Percentiles rank a stretch among this genome's conserved stretches.
Conservation (phyloP, 2,797 vertebrate species). For the Gallinago nigripennis region DNA sequence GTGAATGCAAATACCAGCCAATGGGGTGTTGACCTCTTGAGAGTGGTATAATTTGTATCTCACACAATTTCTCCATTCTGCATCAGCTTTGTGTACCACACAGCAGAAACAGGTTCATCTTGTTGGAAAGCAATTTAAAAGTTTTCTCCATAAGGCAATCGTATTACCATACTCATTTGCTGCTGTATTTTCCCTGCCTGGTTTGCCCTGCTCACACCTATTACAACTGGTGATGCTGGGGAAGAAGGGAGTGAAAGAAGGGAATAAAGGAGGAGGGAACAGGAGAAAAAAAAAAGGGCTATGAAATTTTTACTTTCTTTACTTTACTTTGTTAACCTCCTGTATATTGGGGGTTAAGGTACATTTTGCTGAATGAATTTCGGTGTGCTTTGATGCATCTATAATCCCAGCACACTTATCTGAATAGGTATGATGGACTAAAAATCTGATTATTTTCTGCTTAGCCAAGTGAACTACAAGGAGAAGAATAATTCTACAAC, state of each 20-base stretch:
- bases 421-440: slow-evolving; percentile 2
- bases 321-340: too few species aligned
- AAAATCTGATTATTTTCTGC: slow-evolving; percentile 59
- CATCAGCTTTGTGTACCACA: neutral
- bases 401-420: slow-evolving; percentile 1
- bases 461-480: slow-evolving; percentile 47
- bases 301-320: neutral
- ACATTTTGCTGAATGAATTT: slow-evolving; percentile 30
- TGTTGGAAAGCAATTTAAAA: slow-evolving; percentile 48
- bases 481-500: slow-evolving; percentile 38
- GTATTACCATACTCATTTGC: slow-evolving; percentile 50
- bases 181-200: slow-evolving; percentile 41
- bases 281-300: neutral
- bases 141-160: slow-evolving; percentile 24
- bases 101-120: slow-evolving; percentile 6
- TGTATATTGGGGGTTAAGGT: neutral
- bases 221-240: neutral
- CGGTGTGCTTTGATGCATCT: slow-evolving; percentile 22
- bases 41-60: neutral
- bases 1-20: slow-evolving; percentile 1
- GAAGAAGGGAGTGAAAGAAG: neutral
- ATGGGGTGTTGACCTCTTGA: neutral
- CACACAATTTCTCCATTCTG: neutral
- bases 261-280: neutral
- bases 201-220: slow-evolving; percentile 30